Percentiles rank a stretch among this genome's conserved stretches.
phyloP scores from a whole-genome alignment of 1,140 invertebrate species.

The Leptopilina clavipes region DNA sequence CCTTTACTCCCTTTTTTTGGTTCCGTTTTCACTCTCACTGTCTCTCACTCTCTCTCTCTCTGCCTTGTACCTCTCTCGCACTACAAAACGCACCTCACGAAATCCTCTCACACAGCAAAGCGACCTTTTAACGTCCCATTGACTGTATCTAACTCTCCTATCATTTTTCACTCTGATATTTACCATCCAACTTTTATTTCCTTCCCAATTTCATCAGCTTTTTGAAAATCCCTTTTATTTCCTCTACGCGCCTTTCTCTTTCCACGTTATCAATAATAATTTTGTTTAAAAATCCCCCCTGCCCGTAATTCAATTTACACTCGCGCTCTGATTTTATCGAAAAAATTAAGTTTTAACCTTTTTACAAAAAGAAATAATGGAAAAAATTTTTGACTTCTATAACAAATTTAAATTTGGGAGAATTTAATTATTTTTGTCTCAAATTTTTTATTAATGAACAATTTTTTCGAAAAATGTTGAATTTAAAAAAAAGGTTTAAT shows the following conservation, averaged over 20 bases:
- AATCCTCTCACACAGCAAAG: constrained; percentile 32
- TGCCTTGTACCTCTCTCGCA: constrained; percentile 11
- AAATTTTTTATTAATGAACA: too few relatives aligned
- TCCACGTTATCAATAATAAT: constrained; percentile 8
- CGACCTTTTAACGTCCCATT: constrained; percentile 32
- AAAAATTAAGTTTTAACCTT: too few relatives aligned
- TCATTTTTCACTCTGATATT: constrained; percentile 49
- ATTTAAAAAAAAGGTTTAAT: too few relatives aligned
- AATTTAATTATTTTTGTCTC: too few relatives aligned
- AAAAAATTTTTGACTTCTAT: too few relatives aligned
- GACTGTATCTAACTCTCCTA: constrained; percentile 39
- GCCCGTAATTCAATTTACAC: not conserved
- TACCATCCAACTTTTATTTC: constrained; percentile 49
- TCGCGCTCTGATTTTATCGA: not conserved
- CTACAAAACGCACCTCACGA: constrained; percentile 18
- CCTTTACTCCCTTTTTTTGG: constrained; percentile 14
- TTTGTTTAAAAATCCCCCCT: not conserved
- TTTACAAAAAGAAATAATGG: too few relatives aligned
- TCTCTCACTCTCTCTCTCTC: not conserved
- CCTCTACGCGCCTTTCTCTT: constrained; percentile 47
- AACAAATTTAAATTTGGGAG: too few relatives aligned
- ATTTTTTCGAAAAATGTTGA: too few relatives aligned
- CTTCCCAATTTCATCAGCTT: constrained; percentile 8
- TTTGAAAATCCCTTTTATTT: constrained; percentile 58
- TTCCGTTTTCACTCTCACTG: constrained; percentile 11